Base-by-base conservation (phyloP, 2,888 invertebrate genomes). In the Andricus curvator region DNA sequence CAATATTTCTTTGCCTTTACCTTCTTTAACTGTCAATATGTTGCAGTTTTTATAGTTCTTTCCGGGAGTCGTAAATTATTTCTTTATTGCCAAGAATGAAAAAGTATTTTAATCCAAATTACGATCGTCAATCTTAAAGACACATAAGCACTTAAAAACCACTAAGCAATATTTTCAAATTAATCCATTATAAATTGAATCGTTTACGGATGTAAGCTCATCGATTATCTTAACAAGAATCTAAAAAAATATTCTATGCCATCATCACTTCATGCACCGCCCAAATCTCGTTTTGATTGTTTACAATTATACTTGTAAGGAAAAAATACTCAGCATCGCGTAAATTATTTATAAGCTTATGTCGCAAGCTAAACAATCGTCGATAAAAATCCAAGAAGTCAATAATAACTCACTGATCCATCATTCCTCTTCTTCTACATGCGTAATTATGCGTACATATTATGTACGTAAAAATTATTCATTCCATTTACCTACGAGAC, bases 341-440 rank as follows among this genome's bases (percentile, higher is more conserved):
- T 64, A 64, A 29, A 64, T 64, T 29, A 64, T 64, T 22, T 29
- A 64, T 64, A 15, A 25, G 25, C 29, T 29, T 29, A 15, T 64
- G 13, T 37, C 67, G 67, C n/a, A 67, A 66, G 15, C n/a, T 22
- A 41, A 67, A 67, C 22, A 67, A 15, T 67, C 22, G 22, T 66
- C 29, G 17, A 33, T 66, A n/a, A 66, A 66, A 66, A 66, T 37
- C 37, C 37, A 11, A 37, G 13, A 13, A 22, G 41, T 67, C 41
- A 67, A 67, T 37, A 37, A 41, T 22, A 29, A 29, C 70, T 70
- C 70, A 33, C 33, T 48, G 22, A 74, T 56, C 51, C n/a, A 20
- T n/a, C n/a, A n/a, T 67, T 67, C 67, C 33, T 33, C 29, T 33
- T 37, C 33, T 67, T 41, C 41, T 56, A n/a, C 20, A 68, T 68